phyloP scores from a whole-genome alignment of 1,140 invertebrate species.

The Eciton burchellii region DNA sequence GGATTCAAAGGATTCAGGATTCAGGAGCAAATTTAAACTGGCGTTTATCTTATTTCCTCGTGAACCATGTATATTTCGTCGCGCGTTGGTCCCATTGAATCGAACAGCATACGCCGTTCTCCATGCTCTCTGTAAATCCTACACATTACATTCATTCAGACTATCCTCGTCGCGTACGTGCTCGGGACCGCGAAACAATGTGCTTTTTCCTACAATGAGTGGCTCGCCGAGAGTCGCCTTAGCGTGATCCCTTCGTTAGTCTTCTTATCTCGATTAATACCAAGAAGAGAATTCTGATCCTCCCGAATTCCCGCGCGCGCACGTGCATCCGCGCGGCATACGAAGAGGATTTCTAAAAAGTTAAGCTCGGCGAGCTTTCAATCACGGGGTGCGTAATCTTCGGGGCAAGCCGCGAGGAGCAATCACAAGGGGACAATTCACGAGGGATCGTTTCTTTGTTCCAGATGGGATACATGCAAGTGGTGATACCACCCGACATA shows the following conservation, averaged over 20 bases:
- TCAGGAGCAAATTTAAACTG: not conserved
- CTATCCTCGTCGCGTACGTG: conserved; percentile 53
- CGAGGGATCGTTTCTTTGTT: conserved; percentile 56
- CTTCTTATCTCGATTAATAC: conserved; percentile 20
- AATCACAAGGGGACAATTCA: not conserved
- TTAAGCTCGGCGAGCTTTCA: not conserved
- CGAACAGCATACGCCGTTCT: conserved; percentile 32
- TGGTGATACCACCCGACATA: conserved; percentile 94
- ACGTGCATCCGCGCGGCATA: not conserved
- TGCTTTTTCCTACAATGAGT: conserved; percentile 32
- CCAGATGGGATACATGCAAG: conserved; percentile 93
- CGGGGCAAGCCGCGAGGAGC: too few species aligned
- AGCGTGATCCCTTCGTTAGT: not conserved
- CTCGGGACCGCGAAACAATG: conserved; percentile 47
- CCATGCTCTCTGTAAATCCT: conserved; percentile 42
- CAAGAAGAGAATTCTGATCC: conserved; percentile 15
- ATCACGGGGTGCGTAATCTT: not conserved
- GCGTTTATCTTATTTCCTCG: conserved; percentile 23
- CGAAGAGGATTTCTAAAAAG: not conserved
- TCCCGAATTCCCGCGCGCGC: conserved; percentile 10
- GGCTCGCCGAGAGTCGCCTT: conserved; percentile 11
- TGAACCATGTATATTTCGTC: conserved; percentile 18
- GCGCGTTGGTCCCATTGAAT: conserved; percentile 50
- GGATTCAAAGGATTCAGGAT: too few species aligned
- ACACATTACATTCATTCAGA: conserved; percentile 17